Evolutionary conservation across 2,113 vertebrate genomes (phyloP).

Genomic region (Petrocephalus microphthalmus): DNA sequence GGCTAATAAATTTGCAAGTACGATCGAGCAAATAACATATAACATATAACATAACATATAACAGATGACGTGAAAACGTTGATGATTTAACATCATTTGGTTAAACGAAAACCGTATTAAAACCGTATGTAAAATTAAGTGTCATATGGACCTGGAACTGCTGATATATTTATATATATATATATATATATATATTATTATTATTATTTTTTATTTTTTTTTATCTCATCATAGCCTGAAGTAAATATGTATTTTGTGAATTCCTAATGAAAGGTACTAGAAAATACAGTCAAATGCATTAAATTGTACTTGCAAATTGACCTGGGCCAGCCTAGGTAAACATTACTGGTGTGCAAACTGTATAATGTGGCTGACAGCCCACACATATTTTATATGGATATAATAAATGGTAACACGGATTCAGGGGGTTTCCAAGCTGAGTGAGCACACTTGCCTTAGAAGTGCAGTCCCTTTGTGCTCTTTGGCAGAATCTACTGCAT

Average conservation of each 20-base stretch:
- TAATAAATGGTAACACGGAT: background rate
- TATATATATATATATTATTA: too few relatives aligned
- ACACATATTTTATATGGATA: background rate
- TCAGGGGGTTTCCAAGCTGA: background rate
- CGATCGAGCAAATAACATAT: background rate
- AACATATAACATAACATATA: too few relatives aligned
- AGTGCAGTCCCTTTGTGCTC: slow-evolving; percentile 31
- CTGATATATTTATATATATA: background rate
- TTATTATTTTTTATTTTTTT: background rate
- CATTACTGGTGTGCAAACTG: background rate
- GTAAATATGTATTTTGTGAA: background rate
- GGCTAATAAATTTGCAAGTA: background rate
- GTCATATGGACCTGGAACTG: background rate
- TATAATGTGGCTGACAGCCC: background rate
- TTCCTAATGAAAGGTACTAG: background rate
- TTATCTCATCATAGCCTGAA: background rate
- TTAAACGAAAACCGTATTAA: background rate
- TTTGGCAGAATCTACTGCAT: slow-evolving; percentile 20
- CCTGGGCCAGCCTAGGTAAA: background rate
- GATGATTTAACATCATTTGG: background rate
- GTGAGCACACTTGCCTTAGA: background rate
- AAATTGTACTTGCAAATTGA: background rate
- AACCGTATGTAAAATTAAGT: background rate
- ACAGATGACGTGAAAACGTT: background rate
- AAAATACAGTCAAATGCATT: background rate